These are phyloP conservation scores for Cranoglanis bouderius DNA, from an alignment of 2,113 vertebrate species.

Conservation along the genomic window DNA sequence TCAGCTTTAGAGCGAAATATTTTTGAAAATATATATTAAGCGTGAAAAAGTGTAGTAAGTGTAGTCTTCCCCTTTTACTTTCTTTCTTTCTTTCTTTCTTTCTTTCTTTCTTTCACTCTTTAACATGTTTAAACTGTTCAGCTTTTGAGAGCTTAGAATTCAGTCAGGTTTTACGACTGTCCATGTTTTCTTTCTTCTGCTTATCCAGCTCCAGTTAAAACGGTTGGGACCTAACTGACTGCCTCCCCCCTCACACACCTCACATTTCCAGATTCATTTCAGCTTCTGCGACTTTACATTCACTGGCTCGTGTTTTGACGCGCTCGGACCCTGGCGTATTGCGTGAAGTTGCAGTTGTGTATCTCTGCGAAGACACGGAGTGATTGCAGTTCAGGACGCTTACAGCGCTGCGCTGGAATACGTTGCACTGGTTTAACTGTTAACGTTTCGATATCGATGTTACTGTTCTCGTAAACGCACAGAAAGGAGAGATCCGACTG, in stretches of 20 bases:
- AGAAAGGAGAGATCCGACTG: background rate
- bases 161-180: background rate
- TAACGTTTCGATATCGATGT: background rate
- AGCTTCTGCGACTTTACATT: background rate
- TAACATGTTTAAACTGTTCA: too few relatives aligned
- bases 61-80: too few relatives aligned
- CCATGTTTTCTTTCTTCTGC: background rate
- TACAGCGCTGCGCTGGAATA: background rate
- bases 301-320: background rate
- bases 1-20: too few relatives aligned
- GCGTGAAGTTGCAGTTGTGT: background rate
- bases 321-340: background rate
- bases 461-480: background rate
- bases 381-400: background rate
- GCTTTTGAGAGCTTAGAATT: too few relatives aligned
- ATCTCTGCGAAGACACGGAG: background rate
- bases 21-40: too few relatives aligned
- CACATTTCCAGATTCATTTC: background rate
- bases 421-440: background rate
- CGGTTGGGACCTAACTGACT: background rate
- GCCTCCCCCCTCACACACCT: too few relatives aligned
- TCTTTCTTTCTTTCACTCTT: too few relatives aligned
- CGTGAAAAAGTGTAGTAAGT: too few relatives aligned
- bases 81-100: too few relatives aligned
- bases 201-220: background rate